Percentiles rank a stretch among this genome's conserved stretches.
Conservation (phyloP, 2,797 vertebrate genomes). For the Cichlasoma orientale region DNA sequence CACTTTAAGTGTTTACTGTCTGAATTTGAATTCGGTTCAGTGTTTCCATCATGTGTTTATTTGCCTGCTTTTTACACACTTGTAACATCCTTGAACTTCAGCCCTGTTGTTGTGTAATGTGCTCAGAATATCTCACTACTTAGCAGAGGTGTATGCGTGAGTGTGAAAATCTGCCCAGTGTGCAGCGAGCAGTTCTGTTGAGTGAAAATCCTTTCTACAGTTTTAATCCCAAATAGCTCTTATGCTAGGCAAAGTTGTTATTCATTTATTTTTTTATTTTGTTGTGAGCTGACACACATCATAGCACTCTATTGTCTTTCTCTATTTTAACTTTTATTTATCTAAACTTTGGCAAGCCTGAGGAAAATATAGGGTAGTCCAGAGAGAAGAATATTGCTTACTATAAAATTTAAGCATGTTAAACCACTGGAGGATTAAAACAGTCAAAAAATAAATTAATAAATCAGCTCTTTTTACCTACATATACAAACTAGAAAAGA, state of each 20-base stretch:
- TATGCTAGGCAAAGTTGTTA: background rate
- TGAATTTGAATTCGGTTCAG: background rate
- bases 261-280: background rate
- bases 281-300: background rate
- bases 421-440: background rate
- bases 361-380: background rate
- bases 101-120: constrained; percentile 53
- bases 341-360: background rate
- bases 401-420: background rate
- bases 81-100: constrained; percentile 51
- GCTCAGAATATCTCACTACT: constrained; percentile 47
- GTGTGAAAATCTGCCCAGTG: constrained; percentile 42
- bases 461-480: constrained; percentile 4
- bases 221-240: constrained; percentile 12
- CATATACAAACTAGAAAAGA: constrained; percentile 8
- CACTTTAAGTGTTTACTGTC: background rate
- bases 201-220: constrained; percentile 23
- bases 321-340: background rate
- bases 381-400: background rate
- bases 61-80: constrained; percentile 26
- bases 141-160: constrained; percentile 50
- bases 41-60: constrained; percentile 7
- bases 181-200: constrained; percentile 1
- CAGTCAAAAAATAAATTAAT: background rate
- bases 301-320: background rate